phyloP scores from a whole-genome alignment of 2,888 invertebrate species.

The Drosophila hamatofila region DNA sequence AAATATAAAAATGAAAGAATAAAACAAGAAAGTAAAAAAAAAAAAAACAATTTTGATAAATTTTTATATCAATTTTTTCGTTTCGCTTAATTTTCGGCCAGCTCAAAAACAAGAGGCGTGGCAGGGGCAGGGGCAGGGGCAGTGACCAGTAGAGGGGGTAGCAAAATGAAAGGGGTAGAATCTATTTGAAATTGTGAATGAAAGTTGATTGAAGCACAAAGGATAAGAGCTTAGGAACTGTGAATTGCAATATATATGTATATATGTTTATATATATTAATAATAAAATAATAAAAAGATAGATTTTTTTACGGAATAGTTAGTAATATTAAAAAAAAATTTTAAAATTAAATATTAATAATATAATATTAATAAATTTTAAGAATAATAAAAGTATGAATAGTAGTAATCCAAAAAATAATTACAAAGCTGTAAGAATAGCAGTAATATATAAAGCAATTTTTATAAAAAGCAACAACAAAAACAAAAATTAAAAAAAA shows the following conservation, averaged over 20 bases:
- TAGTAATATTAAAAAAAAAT: too few relatives aligned
- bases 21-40: slow-evolving; percentile 5
- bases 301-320: too few relatives aligned
- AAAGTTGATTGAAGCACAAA: slow-evolving; percentile 19
- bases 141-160: neutral
- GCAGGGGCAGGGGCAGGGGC: slow-evolving; percentile 7
- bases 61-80: slow-evolving; percentile 62
- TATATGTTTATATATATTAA: too few relatives aligned
- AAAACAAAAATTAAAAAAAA: too few relatives aligned
- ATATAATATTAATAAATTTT: too few relatives aligned
- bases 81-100: slow-evolving; percentile 36
- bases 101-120: slow-evolving; percentile 1
- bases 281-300: too few relatives aligned
- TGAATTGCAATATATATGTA: neutral
- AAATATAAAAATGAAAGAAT: slow-evolving; percentile 34
- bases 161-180: slow-evolving; percentile 9
- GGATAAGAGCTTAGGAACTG: slow-evolving; percentile 9
- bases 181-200: slow-evolving; percentile 31
- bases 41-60: slow-evolving; percentile 53
- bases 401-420: too few relatives aligned
- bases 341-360: too few relatives aligned
- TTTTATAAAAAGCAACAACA: too few relatives aligned
- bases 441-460: too few relatives aligned
- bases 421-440: too few relatives aligned
- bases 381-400: too few relatives aligned